These are phyloP conservation scores for Drosophila rufa DNA, from an alignment of 1,140 invertebrate genomes.

Conservation along the genomic window DNA sequence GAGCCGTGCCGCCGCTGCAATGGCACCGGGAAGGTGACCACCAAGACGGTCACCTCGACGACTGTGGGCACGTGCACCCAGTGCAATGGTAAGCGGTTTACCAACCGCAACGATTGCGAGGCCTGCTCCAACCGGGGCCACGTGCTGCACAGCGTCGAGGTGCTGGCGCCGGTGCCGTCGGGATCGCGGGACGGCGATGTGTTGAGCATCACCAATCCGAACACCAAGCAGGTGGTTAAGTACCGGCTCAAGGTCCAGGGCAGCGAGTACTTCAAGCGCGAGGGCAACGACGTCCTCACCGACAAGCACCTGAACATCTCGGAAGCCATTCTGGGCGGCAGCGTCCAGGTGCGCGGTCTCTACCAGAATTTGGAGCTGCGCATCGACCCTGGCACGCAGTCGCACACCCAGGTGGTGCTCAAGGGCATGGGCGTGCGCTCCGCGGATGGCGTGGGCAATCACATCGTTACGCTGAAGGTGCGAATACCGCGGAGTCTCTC, in stretches of 20 bases:
- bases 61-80: constrained; percentile 48
- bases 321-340: constrained; percentile 73
- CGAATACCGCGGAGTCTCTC: constrained; percentile 70
- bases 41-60: constrained; percentile 63
- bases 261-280: constrained; percentile 72
- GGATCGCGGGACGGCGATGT: constrained; percentile 73
- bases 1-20: constrained; percentile 79
- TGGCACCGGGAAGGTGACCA: constrained; percentile 63
- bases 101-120: constrained; percentile 76
- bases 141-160: constrained; percentile 55
- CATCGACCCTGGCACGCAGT: constrained; percentile 72
- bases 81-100: constrained; percentile 75
- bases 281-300: constrained; percentile 69
- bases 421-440: constrained; percentile 68
- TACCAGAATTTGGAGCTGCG: constrained; percentile 70
- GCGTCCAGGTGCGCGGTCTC: constrained; percentile 63
- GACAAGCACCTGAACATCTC: constrained; percentile 71
- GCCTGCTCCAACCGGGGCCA: constrained; percentile 69
- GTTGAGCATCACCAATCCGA: constrained; percentile 65
- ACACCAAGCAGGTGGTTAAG: constrained; percentile 63
- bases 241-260: constrained; percentile 60
- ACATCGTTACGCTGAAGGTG: constrained; percentile 73
- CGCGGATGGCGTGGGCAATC: constrained; percentile 59
- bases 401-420: constrained; percentile 62
- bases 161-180: constrained; percentile 63